These are phyloP conservation scores for Geotrypetes seraphini DNA, from an alignment of 2,797 vertebrate genomes.

Conservation along the genomic window DNA sequence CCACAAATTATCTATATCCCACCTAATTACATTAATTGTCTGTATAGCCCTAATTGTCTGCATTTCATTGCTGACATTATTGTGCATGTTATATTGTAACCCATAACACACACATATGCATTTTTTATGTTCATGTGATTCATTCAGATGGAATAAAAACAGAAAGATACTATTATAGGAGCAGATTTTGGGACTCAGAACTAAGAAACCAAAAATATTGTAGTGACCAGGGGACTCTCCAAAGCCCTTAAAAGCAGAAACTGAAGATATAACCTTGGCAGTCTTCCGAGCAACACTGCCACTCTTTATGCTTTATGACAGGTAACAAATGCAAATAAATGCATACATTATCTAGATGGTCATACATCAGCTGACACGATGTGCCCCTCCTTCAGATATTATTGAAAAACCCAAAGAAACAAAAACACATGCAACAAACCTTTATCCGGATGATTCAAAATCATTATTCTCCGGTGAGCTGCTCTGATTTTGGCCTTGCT, in stretches of 20 bases:
- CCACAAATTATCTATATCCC: no score
- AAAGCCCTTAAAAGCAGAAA: slow-evolving; percentile 3
- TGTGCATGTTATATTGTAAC: no score
- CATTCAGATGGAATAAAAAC: no score
- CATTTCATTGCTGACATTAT: no score
- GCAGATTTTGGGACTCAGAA: neutral
- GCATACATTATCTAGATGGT: neutral
- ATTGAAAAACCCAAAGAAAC: slow-evolving; percentile 18
- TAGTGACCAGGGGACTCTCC: slow-evolving; percentile 1
- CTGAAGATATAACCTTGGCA: neutral
- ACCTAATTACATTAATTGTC: no score
- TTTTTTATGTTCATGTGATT: no score
- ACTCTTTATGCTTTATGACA: slow-evolving; percentile 5
- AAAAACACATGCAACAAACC: no score
- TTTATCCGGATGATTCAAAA: slow-evolving; percentile 93
- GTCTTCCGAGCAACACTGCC: neutral
- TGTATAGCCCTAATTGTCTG: no score
- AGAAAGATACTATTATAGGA: no score
- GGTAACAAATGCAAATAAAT: neutral
- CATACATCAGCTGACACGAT: neutral
- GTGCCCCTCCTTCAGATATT: neutral
- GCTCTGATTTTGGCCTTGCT: slow-evolving; percentile 71
- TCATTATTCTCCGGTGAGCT: slow-evolving; percentile 79
- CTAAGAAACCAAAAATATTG: slow-evolving; percentile 7
- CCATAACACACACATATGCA: no score